Conservation (phyloP, 1,140 invertebrate genomes). For the Drosophila punjabiensis region DNA sequence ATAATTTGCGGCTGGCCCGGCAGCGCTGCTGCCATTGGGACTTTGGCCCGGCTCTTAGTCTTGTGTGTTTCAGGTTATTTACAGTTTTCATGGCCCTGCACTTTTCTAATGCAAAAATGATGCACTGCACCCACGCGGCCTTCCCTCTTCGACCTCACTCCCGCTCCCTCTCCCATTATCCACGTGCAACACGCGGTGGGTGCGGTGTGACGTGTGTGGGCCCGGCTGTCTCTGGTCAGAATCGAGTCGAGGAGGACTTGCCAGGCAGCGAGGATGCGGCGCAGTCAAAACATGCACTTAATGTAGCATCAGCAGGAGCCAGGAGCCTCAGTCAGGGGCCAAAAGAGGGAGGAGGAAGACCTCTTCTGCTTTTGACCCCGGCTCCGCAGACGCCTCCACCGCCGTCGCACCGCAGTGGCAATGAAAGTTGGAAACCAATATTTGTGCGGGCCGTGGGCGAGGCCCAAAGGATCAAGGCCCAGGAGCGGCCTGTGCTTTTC, state of each 20-base stretch:
- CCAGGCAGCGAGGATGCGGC: slow-evolving; percentile 27
- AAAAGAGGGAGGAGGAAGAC: neutral
- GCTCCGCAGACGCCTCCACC: slow-evolving; percentile 26
- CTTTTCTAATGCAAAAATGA: slow-evolving; percentile 83
- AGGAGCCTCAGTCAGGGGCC: slow-evolving; percentile 19
- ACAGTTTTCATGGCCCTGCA: slow-evolving; percentile 72
- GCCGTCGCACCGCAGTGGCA: slow-evolving; percentile 58
- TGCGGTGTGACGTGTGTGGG: slow-evolving; percentile 15
- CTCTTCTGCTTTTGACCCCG: slow-evolving; percentile 31
- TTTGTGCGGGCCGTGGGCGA: slow-evolving; percentile 57
- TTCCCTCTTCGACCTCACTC: neutral
- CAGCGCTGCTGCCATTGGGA: slow-evolving; percentile 43
- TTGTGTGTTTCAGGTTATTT: slow-evolving; percentile 65
- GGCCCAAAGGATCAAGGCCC: slow-evolving; percentile 4
- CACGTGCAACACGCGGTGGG: slow-evolving; percentile 1
- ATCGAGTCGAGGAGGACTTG: slow-evolving; percentile 30
- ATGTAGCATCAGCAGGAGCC: slow-evolving; percentile 57
- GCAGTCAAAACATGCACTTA: slow-evolving; percentile 73
- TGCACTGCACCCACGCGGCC: slow-evolving; percentile 71
- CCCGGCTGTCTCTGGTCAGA: slow-evolving; percentile 60
- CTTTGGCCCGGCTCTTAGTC: slow-evolving; percentile 33
- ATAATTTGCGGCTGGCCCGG: slow-evolving; percentile 74
- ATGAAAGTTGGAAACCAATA: slow-evolving; percentile 77
- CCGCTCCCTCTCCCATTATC: neutral
- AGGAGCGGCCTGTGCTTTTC: slow-evolving; percentile 26